These are phyloP conservation scores for Lumbricus terrestris DNA, from an alignment of 2,888 invertebrate species.

Conservation along the genomic window DNA sequence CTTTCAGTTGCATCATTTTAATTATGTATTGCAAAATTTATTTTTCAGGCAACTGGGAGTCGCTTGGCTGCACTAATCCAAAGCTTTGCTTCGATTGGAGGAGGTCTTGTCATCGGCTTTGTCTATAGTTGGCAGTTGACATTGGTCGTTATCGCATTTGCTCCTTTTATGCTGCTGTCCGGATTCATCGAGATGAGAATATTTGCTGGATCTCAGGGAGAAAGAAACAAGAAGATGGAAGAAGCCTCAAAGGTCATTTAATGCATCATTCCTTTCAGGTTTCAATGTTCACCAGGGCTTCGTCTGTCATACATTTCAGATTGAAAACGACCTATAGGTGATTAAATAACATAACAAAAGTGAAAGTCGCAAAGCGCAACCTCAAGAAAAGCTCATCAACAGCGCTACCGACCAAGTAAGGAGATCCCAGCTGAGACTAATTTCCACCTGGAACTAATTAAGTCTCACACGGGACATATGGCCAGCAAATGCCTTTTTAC, in stretches of 20 bases:
- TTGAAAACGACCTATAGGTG: neutral
- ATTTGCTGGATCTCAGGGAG: constrained; percentile 50
- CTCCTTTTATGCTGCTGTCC: constrained; percentile 59
- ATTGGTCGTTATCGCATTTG: constrained; percentile 56
- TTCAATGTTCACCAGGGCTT: too few relatives aligned
- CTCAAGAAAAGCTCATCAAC: too few relatives aligned
- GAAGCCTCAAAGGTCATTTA: constrained; percentile 62
- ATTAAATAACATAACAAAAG: too few relatives aligned
- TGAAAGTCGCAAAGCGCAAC: too few relatives aligned
- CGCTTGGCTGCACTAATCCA: constrained; percentile 58
- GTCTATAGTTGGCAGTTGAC: constrained; percentile 61
- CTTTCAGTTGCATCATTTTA: neutral
- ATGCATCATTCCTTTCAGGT: neutral
- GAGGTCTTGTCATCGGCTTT: constrained; percentile 60
- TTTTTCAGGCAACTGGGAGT: constrained; percentile 57
- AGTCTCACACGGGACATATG: too few relatives aligned
- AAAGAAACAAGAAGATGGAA: constrained; percentile 62
- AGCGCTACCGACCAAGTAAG: too few relatives aligned
- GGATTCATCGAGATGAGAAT: constrained; percentile 57
- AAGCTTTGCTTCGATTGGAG: constrained; percentile 53
- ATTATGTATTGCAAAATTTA: neutral
- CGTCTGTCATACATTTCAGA: too few relatives aligned
- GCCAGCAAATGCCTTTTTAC: too few relatives aligned
- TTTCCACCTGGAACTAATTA: too few relatives aligned
- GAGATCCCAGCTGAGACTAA: too few relatives aligned